Base-by-base conservation (phyloP, 1,140 invertebrate species). In the Wasmannia auropunctata region DNA sequence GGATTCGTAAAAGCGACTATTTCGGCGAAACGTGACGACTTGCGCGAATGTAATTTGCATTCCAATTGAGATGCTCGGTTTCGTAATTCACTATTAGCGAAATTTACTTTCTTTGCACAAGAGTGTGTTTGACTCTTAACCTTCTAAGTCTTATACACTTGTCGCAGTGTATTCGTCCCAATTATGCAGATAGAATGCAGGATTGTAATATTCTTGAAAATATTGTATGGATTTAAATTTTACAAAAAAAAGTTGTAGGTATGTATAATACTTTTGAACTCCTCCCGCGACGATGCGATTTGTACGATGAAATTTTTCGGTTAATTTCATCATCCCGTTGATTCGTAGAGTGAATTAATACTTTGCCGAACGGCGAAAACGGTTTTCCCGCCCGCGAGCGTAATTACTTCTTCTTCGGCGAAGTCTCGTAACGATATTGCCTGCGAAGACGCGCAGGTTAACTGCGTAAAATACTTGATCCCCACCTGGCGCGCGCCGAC, bases 361-460 rank as follows among this genome's bases (percentile, higher is more conserved):
- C 8, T 79, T 67, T 19, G 31, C 14, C 22, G 22, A 37, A 79
- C n/a, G 28, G 37, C 22, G 19, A 43, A 22, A 49, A 46, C 31
- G 43, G 25, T 19, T 51, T 67, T 54, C 25, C 8, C 16, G 34
- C 34, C 22, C 14, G 43, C 28, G 60, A 51, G 34, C n/a, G 31
- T 69, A 69, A 69, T 69, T 80, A 80, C 46, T 37, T 54, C 31
- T 34, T 79, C 76, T 56, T 40, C 63, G 46, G 37, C 46, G 31
- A 54, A 80, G 49, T 80, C 62, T 51, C 63, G 31, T 80, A 69
- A 80, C 34, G 77, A 69, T 56, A 31, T 69, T 31, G 60, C 37
- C 46, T 14, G 62, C 40, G 28, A n/a, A 63, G 40, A 19, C 63
- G 67, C 16, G 34, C 56, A 31, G 28, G 49, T 86, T 54, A 86